phyloP scores from a whole-genome alignment of 2,888 invertebrate genomes.

The Eulithis prunata region DNA sequence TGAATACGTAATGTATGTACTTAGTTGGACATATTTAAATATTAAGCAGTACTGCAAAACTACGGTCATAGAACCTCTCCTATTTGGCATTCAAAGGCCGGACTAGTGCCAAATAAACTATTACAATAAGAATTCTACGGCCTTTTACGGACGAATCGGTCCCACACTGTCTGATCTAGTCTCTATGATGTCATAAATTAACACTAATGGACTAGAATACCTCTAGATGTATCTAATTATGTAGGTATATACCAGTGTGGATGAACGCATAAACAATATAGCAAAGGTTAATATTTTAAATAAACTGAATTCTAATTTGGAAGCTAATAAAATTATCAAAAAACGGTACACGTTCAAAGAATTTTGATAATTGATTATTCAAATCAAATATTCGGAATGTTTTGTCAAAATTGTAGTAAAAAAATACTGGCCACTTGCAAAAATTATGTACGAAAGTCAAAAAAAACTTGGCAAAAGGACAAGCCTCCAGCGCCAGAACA shows the following conservation, averaged over 20 bases:
- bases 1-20: conserved; percentile 49
- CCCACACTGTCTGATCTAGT: conserved; percentile 76
- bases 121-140: conserved; percentile 75
- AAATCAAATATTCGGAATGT: no score
- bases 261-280: neutral
- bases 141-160: conserved; percentile 61
- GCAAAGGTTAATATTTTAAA: no score
- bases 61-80: conserved; percentile 77
- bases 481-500: no score
- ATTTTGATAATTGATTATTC: no score
- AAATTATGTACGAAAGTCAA: no score
- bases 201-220: conserved; percentile 22
- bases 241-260: neutral
- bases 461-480: no score
- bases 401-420: no score
- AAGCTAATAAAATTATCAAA: no score
- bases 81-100: conserved; percentile 76
- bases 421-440: no score
- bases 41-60: conserved; percentile 47
- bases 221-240: neutral
- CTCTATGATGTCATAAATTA: conserved; percentile 64
- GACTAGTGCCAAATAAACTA: conserved; percentile 77
- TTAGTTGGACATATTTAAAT: conserved; percentile 54
- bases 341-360: no score
- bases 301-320: no score